phyloP scores from a whole-genome alignment of 2,888 invertebrate species.

The Tetranychus piercei region DNA sequence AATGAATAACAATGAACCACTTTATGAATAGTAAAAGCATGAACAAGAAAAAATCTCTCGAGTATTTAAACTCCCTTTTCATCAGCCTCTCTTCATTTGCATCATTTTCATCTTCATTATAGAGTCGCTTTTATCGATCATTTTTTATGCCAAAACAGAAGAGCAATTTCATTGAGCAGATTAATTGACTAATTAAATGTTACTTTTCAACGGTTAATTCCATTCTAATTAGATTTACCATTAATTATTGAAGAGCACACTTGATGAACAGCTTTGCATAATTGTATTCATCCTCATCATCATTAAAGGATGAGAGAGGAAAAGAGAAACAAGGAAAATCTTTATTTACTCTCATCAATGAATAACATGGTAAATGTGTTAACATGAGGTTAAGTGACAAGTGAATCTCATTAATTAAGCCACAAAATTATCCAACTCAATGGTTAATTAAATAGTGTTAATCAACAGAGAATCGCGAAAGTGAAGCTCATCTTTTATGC shows the following conservation, averaged over 20 bases:
- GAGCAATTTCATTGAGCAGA: too few species aligned
- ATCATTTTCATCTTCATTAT: not conserved
- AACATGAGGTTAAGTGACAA: not conserved
- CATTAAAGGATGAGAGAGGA: not conserved
- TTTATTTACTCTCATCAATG: not conserved
- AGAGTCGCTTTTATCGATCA: not conserved
- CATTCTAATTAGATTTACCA: not conserved
- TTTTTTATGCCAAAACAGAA: not conserved
- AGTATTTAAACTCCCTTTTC: not conserved
- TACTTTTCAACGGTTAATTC: too few species aligned
- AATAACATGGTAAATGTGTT: not conserved
- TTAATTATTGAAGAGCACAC: not conserved
- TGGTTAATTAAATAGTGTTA: constrained; percentile 1
- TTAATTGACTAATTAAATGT: too few species aligned
- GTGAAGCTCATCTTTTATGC: too few species aligned
- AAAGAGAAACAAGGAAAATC: not conserved
- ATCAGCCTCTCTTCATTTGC: not conserved
- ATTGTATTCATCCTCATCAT: not conserved
- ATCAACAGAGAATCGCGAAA: too few species aligned
- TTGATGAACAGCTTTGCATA: not conserved
- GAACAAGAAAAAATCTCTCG: too few species aligned
- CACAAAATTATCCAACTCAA: not conserved
- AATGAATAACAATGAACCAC: too few species aligned
- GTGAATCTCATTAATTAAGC: not conserved
- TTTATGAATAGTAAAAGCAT: too few species aligned